Evolutionary conservation across 2,888 invertebrate species (phyloP).

Genomic region (Gerris lacustris): DNA sequence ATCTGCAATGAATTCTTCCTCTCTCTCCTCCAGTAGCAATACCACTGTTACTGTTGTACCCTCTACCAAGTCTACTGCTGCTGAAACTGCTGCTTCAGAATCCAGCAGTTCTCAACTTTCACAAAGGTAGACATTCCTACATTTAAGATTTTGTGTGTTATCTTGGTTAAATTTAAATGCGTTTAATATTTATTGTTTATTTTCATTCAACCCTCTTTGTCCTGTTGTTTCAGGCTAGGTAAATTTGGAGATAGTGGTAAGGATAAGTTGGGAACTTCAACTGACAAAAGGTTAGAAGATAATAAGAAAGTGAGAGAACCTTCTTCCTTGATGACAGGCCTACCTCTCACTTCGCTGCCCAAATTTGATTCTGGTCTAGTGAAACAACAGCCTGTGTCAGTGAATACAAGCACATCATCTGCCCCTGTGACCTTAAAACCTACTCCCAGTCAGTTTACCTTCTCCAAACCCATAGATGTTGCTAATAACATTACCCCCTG

Average conservation of each 20-base stretch:
- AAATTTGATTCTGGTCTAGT: not conserved
- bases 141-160: too few relatives aligned
- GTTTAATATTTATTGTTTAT: too few relatives aligned
- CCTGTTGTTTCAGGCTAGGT: too few relatives aligned
- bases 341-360: not conserved
- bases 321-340: not conserved
- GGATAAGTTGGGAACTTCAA: too few relatives aligned
- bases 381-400: not conserved
- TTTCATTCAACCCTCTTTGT: too few relatives aligned
- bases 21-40: conserved; percentile 18
- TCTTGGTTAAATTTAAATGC: too few relatives aligned
- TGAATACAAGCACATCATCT: too few relatives aligned
- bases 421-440: not conserved
- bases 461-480: conserved; percentile 4
- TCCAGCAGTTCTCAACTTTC: not conserved
- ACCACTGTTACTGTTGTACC: not conserved
- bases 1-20: conserved; percentile 35
- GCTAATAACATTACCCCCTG: not conserved
- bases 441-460: not conserved
- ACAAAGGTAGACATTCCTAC: not conserved
- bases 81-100: not conserved
- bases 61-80: not conserved
- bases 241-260: too few relatives aligned
- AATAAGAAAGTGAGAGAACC: too few relatives aligned
- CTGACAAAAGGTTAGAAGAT: too few relatives aligned